phyloP scores from a whole-genome alignment of 2,888 invertebrate genomes.

The Argynnis bischoffii region DNA sequence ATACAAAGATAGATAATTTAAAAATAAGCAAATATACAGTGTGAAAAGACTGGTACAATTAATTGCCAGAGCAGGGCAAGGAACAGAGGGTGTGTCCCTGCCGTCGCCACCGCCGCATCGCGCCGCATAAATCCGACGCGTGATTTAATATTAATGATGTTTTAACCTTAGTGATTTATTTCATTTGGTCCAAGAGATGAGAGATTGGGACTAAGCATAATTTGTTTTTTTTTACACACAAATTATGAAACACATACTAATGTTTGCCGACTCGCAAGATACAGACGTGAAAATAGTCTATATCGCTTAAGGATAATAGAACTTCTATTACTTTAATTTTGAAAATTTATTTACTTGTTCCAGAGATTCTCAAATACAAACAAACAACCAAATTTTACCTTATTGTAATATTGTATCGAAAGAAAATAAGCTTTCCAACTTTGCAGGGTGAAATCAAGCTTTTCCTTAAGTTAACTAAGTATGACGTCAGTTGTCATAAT shows the following conservation, averaged over 20 bases:
- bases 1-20: conserved; percentile 4
- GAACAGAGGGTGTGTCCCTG: conserved; percentile 51
- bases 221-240: background rate
- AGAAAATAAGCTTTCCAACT: no score
- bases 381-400: no score
- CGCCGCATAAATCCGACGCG: conserved; percentile 64
- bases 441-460: no score
- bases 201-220: background rate
- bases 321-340: no score
- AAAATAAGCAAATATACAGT: conserved; percentile 9
- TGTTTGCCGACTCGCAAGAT: background rate
- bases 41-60: conserved; percentile 1
- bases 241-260: background rate
- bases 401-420: no score
- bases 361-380: no score
- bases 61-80: conserved; percentile 24
- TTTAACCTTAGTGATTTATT: conserved; percentile 82
- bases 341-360: no score
- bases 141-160: conserved; percentile 82
- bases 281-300: no score
- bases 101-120: conserved; percentile 32
- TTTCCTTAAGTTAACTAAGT: no score
- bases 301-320: no score
- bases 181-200: conserved; percentile 47
- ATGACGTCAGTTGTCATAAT: no score